Evolutionary conservation across 2,888 invertebrate genomes (phyloP).

Genomic region (Pecten maximus): DNA sequence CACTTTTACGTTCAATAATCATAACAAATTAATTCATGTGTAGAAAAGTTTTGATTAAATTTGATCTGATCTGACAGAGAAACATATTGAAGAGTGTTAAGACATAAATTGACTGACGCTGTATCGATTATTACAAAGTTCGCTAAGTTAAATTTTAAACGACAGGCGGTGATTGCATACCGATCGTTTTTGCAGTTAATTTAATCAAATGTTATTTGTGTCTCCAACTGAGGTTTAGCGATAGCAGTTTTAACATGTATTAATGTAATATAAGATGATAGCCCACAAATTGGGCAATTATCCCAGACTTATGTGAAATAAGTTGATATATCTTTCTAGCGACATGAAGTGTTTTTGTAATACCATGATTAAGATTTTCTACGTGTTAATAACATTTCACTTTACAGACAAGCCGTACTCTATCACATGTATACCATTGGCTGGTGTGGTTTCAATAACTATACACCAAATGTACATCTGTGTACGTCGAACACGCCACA

Average conservation of each 20-base stretch:
- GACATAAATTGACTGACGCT: too few relatives aligned
- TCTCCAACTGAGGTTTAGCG: not conserved
- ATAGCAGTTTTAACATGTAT: not conserved
- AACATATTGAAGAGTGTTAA: too few relatives aligned
- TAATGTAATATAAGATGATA: not conserved
- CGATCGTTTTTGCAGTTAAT: not conserved
- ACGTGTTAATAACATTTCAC: too few relatives aligned
- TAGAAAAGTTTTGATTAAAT: too few relatives aligned
- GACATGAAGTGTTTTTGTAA: not conserved
- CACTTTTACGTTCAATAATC: too few relatives aligned
- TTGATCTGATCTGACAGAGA: too few relatives aligned
- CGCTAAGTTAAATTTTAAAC: not conserved
- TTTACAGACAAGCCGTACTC: not conserved
- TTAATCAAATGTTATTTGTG: not conserved
- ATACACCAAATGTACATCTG: not conserved
- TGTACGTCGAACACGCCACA: not conserved
- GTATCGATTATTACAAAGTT: not conserved
- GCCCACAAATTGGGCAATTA: not conserved
- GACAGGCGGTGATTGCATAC: not conserved
- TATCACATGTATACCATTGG: not conserved
- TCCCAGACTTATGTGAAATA: not conserved
- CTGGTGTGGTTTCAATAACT: not conserved
- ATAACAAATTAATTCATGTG: too few relatives aligned
- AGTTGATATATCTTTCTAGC: not conserved
- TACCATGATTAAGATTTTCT: too few relatives aligned